Evolutionary conservation across 2,113 vertebrate species (phyloP).

Genomic region (Etheostoma spectabile): DNA sequence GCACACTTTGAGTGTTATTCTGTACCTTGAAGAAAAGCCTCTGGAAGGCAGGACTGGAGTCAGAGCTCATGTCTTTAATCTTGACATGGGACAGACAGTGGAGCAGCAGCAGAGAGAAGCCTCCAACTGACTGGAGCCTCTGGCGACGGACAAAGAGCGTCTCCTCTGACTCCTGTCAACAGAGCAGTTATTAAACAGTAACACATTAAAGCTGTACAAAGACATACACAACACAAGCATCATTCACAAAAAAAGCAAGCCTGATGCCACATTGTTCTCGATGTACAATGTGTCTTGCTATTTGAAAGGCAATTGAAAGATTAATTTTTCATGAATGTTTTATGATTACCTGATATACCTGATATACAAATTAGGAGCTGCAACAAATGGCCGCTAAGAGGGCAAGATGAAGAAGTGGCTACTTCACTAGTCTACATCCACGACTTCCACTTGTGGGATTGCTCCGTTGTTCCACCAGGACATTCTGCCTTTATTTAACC

Average conservation of each 20-base stretch:
- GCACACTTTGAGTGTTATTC: not conserved
- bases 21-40: slow-evolving; percentile 89
- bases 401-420: not conserved
- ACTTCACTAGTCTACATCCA: too few species aligned
- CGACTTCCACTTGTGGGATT: too few species aligned
- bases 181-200: not conserved
- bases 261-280: not conserved
- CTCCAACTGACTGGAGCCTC: slow-evolving; percentile 86
- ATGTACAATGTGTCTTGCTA: not conserved
- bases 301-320: not conserved
- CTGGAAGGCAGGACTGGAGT: slow-evolving; percentile 84
- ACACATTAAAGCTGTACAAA: not conserved
- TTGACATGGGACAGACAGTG: slow-evolving; percentile 88
- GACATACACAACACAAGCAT: not conserved
- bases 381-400: not conserved
- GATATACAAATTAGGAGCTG: not conserved
- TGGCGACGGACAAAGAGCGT: slow-evolving; percentile 85
- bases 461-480: too few species aligned
- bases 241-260: not conserved
- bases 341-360: not conserved
- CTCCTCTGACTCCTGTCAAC: slow-evolving; percentile 79
- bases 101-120: slow-evolving; percentile 88
- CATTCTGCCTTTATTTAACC: too few species aligned
- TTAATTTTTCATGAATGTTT: not conserved
- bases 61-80: slow-evolving; percentile 75